A percentile compares a stretch with the other conserved stretches of the same genome.
Evolutionary conservation across 2,797 vertebrate genomes (phyloP).

Genomic region (Hipposideros larvatus): DNA sequence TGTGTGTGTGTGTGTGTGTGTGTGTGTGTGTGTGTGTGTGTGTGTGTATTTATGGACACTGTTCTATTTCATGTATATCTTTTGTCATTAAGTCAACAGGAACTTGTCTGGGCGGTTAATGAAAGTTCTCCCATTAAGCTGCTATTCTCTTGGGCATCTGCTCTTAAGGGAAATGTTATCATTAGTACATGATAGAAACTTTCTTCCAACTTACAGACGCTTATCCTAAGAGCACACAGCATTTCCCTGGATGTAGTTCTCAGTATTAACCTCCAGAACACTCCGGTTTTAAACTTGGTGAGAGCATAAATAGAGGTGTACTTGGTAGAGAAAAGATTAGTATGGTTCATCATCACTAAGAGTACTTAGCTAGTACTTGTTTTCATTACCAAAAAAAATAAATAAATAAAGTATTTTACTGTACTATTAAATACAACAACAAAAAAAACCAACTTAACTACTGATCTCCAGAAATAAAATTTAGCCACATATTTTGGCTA

Average conservation of each 20-base stretch:
- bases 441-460: neutral
- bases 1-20: neutral
- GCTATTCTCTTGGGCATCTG: constrained; percentile 7
- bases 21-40: neutral
- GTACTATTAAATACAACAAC: constrained; percentile 25
- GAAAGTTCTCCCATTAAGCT: constrained; percentile 29
- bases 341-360: neutral
- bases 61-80: neutral
- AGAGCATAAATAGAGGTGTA: neutral
- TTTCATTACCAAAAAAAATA: constrained; percentile 49
- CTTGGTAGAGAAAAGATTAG: neutral
- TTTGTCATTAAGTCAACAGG: constrained; percentile 16
- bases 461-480: neutral
- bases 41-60: neutral
- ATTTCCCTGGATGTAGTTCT: neutral
- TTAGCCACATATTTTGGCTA: neutral
- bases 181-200: constrained; percentile 29
- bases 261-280: neutral
- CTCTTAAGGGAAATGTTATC: constrained; percentile 38
- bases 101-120: constrained; percentile 61
- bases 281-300: neutral
- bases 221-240: neutral
- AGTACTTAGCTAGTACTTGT: neutral
- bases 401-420: constrained; percentile 4
- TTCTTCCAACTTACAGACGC: constrained; percentile 10